These are phyloP conservation scores for Oncorhynchus tshawytscha DNA, from an alignment of 2,113 vertebrate genomes.

Conservation along the genomic window DNA sequence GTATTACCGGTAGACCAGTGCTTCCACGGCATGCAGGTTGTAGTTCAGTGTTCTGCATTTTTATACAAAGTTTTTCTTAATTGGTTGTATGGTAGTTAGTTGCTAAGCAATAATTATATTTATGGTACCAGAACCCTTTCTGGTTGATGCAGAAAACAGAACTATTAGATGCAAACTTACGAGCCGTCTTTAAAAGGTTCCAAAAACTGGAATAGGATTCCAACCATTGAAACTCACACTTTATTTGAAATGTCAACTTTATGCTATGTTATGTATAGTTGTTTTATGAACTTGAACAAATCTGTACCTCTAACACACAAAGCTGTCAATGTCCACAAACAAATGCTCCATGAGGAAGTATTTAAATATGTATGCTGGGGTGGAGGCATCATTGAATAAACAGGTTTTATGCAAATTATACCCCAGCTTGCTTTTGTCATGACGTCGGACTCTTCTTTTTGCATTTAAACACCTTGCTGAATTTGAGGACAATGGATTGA, in stretches of 20 bases:
- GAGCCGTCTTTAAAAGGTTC: conserved; percentile 43
- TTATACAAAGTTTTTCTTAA: conserved; percentile 72
- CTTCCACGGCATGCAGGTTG: conserved; percentile 75
- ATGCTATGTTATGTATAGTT: conserved; percentile 19
- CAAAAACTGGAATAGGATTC: conserved; percentile 44
- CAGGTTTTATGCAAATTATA: conserved; percentile 61
- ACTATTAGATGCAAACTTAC: conserved; percentile 47
- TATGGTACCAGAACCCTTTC: conserved; percentile 43
- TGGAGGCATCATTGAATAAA: conserved; percentile 63
- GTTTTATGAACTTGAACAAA: conserved; percentile 41
- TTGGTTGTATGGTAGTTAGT: conserved; percentile 45
- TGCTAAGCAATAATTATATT: conserved; percentile 68
- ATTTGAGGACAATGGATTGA: too few species aligned
- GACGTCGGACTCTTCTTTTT: not conserved
- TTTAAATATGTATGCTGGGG: conserved; percentile 60
- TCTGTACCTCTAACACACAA: conserved; percentile 42
- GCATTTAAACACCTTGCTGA: not conserved
- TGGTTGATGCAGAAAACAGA: conserved; percentile 34
- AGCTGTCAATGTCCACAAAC: conserved; percentile 36
- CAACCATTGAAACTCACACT: conserved; percentile 15
- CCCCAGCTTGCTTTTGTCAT: too few species aligned
- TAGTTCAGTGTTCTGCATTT: conserved; percentile 75
- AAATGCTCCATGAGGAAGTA: conserved; percentile 40
- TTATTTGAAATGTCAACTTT: conserved; percentile 32
- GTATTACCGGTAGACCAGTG: conserved; percentile 70